Conservation (phyloP, 2,113 vertebrate species). For the Cettia cetti region DNA sequence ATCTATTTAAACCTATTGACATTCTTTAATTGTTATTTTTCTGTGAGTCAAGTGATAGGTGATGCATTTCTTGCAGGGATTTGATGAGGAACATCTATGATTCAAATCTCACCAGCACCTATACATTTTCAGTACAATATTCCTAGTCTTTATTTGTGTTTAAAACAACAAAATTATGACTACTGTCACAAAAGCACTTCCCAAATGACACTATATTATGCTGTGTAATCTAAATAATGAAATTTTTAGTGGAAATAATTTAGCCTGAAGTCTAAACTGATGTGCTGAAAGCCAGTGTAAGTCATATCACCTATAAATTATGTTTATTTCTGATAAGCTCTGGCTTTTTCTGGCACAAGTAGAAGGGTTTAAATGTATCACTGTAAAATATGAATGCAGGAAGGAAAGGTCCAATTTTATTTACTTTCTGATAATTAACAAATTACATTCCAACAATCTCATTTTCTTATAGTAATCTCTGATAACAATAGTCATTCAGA, state of each 20-base stretch:
- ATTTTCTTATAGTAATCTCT: background rate
- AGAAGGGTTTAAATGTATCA: background rate
- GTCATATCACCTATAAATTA: background rate
- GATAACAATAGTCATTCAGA: background rate
- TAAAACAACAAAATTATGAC: background rate
- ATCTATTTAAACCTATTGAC: background rate
- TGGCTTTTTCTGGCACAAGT: background rate
- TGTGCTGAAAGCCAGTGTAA: background rate
- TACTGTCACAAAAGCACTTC: background rate
- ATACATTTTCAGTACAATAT: background rate
- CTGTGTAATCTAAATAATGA: background rate
- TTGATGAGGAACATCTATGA: background rate
- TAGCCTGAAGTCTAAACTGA: background rate
- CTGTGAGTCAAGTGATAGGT: background rate
- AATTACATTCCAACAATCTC: background rate
- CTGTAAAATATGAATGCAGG: background rate
- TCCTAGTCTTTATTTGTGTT: background rate
- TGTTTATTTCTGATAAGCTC: background rate
- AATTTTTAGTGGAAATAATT: conserved; percentile 19
- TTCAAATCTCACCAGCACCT: background rate
- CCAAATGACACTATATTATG: background rate
- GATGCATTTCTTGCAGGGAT: background rate
- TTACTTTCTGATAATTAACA: background rate
- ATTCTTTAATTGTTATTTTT: background rate
- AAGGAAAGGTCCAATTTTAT: background rate